Evolutionary conservation across 2,113 vertebrate species (phyloP).

Genomic region (Oreochromis tanganicae): DNA sequence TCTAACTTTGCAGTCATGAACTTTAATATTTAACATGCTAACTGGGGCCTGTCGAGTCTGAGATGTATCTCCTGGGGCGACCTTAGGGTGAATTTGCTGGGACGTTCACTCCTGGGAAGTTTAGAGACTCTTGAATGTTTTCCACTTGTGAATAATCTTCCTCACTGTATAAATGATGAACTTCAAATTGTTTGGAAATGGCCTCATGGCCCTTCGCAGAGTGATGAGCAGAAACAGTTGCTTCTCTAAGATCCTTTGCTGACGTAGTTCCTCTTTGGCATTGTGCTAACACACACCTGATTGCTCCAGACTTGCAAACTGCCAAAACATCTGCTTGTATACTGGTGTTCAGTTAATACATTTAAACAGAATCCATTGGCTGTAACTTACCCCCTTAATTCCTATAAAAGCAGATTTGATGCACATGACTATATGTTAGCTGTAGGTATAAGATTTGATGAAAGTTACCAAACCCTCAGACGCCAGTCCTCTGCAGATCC

Average conservation of each 20-base stretch:
- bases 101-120: background rate
- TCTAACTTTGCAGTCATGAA: background rate
- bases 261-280: background rate
- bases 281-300: background rate
- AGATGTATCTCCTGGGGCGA: background rate
- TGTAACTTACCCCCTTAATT: background rate
- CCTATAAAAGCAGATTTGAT: background rate
- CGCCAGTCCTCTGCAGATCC: background rate
- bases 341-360: background rate
- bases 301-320: background rate
- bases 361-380: background rate
- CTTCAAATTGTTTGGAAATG: background rate
- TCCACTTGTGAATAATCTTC: background rate
- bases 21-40: background rate
- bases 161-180: background rate
- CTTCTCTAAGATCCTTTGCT: background rate
- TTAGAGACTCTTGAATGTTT: background rate
- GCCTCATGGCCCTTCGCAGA: background rate
- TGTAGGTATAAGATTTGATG: background rate
- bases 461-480: background rate
- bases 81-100: background rate
- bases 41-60: background rate
- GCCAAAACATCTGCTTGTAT: background rate
- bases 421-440: background rate
- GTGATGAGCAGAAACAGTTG: background rate